Evolutionary conservation across 2,797 vertebrate species (phyloP).

Genomic region (Graptemys geographica): DNA sequence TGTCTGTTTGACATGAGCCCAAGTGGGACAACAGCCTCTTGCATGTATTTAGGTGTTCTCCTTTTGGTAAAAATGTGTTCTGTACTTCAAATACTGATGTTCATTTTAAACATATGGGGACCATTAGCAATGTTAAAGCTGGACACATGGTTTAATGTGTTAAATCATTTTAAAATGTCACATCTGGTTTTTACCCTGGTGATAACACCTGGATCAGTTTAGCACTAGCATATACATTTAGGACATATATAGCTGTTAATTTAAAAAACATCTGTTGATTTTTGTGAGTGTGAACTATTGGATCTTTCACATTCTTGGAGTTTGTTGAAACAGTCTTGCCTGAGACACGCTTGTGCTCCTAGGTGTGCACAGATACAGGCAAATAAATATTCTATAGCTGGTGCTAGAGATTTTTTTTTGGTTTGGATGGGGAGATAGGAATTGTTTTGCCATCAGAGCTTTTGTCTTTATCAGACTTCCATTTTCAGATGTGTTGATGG

Average conservation of each 20-base stretch:
- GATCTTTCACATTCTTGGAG: slow-evolving; percentile 55
- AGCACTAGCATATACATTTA: slow-evolving; percentile 75
- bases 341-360: slow-evolving; percentile 37
- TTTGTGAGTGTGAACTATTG: slow-evolving; percentile 62
- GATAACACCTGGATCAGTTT: slow-evolving; percentile 82
- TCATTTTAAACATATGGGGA: slow-evolving; percentile 76
- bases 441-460: slow-evolving; percentile 14
- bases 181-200: slow-evolving; percentile 76
- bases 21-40: slow-evolving; percentile 42
- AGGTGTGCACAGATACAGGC: slow-evolving; percentile 11
- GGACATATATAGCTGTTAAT: slow-evolving; percentile 75
- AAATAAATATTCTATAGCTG: slow-evolving; percentile 12
- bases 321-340: slow-evolving; percentile 43
- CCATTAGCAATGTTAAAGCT: slow-evolving; percentile 71
- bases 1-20: slow-evolving; percentile 33
- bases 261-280: slow-evolving; percentile 79
- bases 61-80: slow-evolving; percentile 46
- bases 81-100: slow-evolving; percentile 57
- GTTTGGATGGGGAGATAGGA: slow-evolving; percentile 12
- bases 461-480: slow-evolving; percentile 39
- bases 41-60: slow-evolving; percentile 35
- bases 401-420: background rate
- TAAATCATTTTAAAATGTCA: slow-evolving; percentile 74
- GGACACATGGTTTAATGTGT: slow-evolving; percentile 73
- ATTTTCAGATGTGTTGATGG: slow-evolving; percentile 40